Base-by-base conservation (phyloP, 1,140 invertebrate species). In the Aleiodes sp. region DNA sequence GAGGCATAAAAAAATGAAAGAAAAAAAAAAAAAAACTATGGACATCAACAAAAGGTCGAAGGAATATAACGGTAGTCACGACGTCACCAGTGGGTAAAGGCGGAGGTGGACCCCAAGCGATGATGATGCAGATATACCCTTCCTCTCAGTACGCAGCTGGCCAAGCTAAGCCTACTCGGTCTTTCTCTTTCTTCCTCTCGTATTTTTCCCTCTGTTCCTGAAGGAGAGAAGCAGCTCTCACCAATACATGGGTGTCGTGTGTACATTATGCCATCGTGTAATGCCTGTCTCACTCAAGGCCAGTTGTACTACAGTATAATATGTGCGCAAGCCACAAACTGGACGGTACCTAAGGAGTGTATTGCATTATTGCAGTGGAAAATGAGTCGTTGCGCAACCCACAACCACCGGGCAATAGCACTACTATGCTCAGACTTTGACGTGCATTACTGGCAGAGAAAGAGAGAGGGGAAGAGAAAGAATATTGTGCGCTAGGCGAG, bases 381-480 rank as follows among this genome's bases (percentile, higher is more conserved):
- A 84, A 82, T 84, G 82, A 83, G 82, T 83, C 71, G 79, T 85
- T 85, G 83, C 83, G 83, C 78, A 85, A 85, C 72, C 9, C 33
- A 70, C 59, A 37, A 69, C 37, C 64, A 52, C 43, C 73, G 29
- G 43, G 46, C 60, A 71, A 64, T 70, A 69, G 70, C 46, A 65
- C 72, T 70, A 71, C 68, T 69, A 71, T 59, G 68, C 26, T 24
- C 28, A 41, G 12, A 62, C 41, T 65, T 39, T 26, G 19, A 28
- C 35, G 24, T 35, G 39, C 14, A 39, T 59, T 41, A 60, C 41
- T 62, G 19, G 39, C n/a, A 63, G 39, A 62, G 29, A 52, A 56
- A 62, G 21, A 63, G 28, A 26, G 24, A 43, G 24, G 10, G 31
- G 52, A 61, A 65, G 62, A 43, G 66, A 62, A 67, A 35, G 26